Evolutionary conservation across 2,113 vertebrate genomes (phyloP), one percentile per base, ranked within the genome.

Genomic region (Furnarius figulus): DNA sequence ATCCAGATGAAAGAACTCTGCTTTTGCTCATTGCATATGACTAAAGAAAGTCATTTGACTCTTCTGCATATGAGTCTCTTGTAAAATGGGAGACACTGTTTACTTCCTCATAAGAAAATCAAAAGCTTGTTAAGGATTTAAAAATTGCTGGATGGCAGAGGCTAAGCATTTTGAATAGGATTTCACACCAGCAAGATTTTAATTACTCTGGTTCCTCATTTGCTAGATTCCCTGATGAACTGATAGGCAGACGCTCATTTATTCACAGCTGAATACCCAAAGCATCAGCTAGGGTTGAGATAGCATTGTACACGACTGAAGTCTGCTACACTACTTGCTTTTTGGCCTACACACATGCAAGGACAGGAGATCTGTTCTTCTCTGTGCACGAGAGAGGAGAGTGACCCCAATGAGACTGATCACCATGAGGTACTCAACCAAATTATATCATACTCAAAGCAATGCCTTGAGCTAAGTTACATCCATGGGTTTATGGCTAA

Each of bases 101-200:
- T 87, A 72, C 56, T 68, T 85, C 53, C 47, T 59, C 61, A 15
- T 27, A 52, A 76, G 46, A 66, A 85, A 90, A 70, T 72, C 12
- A 4, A 92, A 96, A 90, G 79, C 90, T 86, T 91, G 56, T 65
- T 74, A 93, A 88, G 72, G 37, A 47, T n/a, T 94, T 88, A 33
- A 63, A 61, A 79, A 87, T 66, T 58, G 40, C 66, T 79, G 70
- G 70, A 53, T 58, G 76, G 39, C 73, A 95, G 83, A 90, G 72
- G 65, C 62, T 72, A 87, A 90, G 76, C 46, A 80, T 92, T 94
- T 96, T 88, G 85, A 84, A 86, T 27, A 72, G 35, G 61, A 84
- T 90, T 96, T 90, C 79, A 93, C 72, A 95, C 63, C 59, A 84
- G 61, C 65, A 91, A 89, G 79, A 89, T 81, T 95, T 94, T 97